Base-by-base conservation (phyloP, 1,140 invertebrate species). In the Temnothorax longispinosus region DNA sequence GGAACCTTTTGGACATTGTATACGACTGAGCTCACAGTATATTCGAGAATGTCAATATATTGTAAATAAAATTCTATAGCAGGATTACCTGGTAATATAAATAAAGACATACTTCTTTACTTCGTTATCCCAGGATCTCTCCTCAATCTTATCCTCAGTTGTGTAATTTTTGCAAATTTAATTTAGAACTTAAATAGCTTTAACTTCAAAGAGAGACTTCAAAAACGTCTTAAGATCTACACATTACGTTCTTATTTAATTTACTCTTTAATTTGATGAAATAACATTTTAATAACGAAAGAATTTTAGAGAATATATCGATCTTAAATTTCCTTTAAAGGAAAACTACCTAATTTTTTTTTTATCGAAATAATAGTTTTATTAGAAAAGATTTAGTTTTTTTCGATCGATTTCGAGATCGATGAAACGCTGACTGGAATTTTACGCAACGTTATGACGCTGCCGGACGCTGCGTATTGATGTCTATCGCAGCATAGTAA, bases 41-140 rank as follows among this genome's bases (percentile, higher is more conserved):
- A 91, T 88, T 77, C 81, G 71, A 92, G 86, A 85, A 89, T 92
- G 92, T 93, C 91, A 91, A 91, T 92, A 91, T 86, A 87, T 91
- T 93, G 92, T 93, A 93, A 91, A 93, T 93, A 93, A 93, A 92
- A 87, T 85, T 92, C 86, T 92, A 90, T 91, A 89, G 64, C 88
- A 91, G 87, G 89, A 90, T 78, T 90, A 92, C 85, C 88, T 82
- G 84, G 86, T 86, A 91, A 92, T 89, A 90, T 89, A 90, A 92
- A 90, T 81, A 92, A 88, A 86, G 89, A 89, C 77, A 77, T 92
- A 90, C 87, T 88, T 90, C 85, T 92, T 76, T 89, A 87, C 7
- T 11, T 41, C n/a, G 50, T 47, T 41, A 15, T 21, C 18, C 6
- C 27, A 27, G 35, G 11, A 13, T 65, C 2, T 18, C 2, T 47